These are phyloP conservation scores for Nyctereutes procyonoides DNA, from an alignment of 2,113 vertebrate genomes.

Conservation along the genomic window DNA sequence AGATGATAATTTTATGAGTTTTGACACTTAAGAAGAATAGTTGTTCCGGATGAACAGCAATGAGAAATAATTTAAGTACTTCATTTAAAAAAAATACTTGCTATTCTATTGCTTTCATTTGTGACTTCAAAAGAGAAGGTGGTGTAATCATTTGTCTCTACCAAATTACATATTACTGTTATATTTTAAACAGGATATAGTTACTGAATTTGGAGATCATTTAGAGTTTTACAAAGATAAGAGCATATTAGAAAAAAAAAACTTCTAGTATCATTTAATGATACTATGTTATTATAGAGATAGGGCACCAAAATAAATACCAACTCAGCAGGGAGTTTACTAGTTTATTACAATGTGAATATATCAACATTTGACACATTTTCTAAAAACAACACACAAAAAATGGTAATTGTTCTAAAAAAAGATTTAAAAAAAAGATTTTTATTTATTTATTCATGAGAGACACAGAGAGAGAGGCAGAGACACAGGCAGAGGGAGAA, in stretches of 20 bases:
- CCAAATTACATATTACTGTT: neutral
- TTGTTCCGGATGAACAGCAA: neutral
- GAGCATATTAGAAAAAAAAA: constrained; percentile 34
- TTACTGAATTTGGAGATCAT: constrained; percentile 20
- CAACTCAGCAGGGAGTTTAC: neutral
- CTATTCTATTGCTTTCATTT: constrained; percentile 25
- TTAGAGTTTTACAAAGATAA: constrained; percentile 33
- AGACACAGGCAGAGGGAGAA: too few relatives aligned
- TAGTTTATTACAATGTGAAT: neutral
- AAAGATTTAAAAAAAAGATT: neutral
- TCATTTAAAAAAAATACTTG: neutral
- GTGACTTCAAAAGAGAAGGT: neutral
- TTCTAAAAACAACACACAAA: neutral
- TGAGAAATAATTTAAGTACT: neutral
- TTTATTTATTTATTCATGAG: too few relatives aligned
- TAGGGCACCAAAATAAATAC: constrained; percentile 25
- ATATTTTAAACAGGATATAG: neutral
- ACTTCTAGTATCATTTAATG: neutral
- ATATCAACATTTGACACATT: neutral
- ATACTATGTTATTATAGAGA: neutral
- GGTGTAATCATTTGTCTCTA: neutral
- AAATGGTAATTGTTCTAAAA: neutral
- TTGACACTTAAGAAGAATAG: constrained; percentile 7
- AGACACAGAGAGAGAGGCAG: too few relatives aligned
- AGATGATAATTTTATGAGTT: neutral